phyloP scores from a whole-genome alignment of 2,888 invertebrate genomes.

The Rotaria sp. region DNA sequence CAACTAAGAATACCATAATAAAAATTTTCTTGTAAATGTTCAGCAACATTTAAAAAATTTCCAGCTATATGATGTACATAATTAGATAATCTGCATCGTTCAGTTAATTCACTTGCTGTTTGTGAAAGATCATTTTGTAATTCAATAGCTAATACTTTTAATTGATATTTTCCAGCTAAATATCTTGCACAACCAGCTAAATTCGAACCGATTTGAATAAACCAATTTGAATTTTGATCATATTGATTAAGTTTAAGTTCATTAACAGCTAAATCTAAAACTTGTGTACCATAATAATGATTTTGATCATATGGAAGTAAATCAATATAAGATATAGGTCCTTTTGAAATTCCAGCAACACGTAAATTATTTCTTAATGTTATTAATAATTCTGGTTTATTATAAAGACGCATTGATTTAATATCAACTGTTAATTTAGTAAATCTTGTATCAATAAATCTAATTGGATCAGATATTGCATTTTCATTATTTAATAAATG shows the following conservation, averaged over 20 bases:
- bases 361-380: constrained; percentile 5
- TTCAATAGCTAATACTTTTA: not conserved
- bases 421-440: not conserved
- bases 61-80: not conserved
- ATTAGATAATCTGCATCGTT: not conserved
- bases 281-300: not conserved
- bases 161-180: not conserved
- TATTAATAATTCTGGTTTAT: not conserved
- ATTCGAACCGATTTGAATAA: not conserved
- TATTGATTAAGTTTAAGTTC: not conserved
- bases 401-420: constrained; percentile 15
- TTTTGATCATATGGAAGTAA: constrained; percentile 8
- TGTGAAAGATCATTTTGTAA: constrained; percentile 7
- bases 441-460: not conserved
- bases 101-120: not conserved
- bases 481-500: not conserved
- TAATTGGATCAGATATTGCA: not conserved
- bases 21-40: not conserved
- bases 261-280: not conserved
- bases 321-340: not conserved
- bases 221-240: not conserved
- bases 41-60: not conserved
- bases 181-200: not conserved
- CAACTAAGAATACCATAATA: not conserved
- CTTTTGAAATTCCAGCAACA: not conserved